These are phyloP conservation scores for Aelia acuminata DNA, from an alignment of 2,888 invertebrate genomes.

Conservation along the genomic window DNA sequence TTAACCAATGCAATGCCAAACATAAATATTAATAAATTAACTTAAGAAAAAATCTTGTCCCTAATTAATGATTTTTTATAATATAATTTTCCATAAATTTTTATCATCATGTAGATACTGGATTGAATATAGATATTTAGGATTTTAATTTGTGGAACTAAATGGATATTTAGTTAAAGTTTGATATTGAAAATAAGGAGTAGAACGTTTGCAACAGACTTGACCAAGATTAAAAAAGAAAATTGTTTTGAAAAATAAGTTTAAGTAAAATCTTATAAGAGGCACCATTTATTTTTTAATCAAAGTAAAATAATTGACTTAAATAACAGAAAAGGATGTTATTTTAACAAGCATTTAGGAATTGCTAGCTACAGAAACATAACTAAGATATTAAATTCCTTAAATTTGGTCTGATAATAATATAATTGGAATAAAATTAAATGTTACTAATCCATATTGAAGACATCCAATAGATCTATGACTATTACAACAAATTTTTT, in stretches of 20 bases:
- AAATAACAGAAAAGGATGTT: neutral
- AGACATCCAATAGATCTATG: no score
- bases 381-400: no score
- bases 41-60: neutral
- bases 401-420: neutral
- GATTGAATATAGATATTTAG: no score
- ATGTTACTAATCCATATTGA: no score
- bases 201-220: neutral
- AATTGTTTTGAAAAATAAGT: neutral
- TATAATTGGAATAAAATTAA: neutral
- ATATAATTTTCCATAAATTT: neutral
- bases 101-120: neutral
- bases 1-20: neutral
- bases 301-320: neutral
- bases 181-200: neutral
- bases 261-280: neutral
- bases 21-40: neutral
- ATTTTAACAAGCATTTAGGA: neutral
- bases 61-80: neutral
- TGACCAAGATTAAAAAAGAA: neutral
- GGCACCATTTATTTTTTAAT: neutral
- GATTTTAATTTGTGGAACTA: no score
- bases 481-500: neutral
- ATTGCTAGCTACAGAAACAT: neutral
- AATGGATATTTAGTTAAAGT: no score